Evolutionary conservation across 2,113 vertebrate genomes (phyloP), one percentile per base, ranked within the genome.

Genomic region (Natator depressus): DNA sequence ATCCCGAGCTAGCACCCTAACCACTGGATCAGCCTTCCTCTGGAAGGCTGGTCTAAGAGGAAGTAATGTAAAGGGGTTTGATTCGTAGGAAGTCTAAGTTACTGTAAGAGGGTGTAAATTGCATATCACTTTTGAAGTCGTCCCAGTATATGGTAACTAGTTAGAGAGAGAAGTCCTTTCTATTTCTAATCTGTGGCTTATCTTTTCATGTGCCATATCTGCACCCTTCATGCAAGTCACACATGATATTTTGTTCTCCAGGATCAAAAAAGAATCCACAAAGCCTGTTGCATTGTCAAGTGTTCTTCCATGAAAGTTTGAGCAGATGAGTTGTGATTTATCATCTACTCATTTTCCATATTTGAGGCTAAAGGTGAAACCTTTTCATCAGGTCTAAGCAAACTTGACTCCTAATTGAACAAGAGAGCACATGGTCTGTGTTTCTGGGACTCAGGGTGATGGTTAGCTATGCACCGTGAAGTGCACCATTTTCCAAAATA

Each of bases 401-500:
- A 95, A 87, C 53, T 82, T 57, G 49, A 11, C 65, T 80, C 27
- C 80, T 83, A 54, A 27, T 42, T 93, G 78, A 95, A 85, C 72
- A 94, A 51, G 62, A 8, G 3, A 89, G 57, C 53, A 24, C 10
- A 62, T 78, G 22, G 53, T 84, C 14, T 82, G 51, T 78, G 42
- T 59, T 72, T 82, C 93, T 81, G 22, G 72, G 62, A 53, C 82
- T 53, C 91, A 88, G 62, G 8, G 0, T 84, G 91, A 91, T 82
- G 65, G 35, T 94, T 89, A 95, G 85, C 50, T 87, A 50, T 93
- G 87, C 78, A 78, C 89, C 82, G 19, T 93, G 96, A 94, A 92
- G 31, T 69, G 79, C 75, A 93, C 84, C 57, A 79, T 95, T 93
- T 96, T 80, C 87, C 92, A 96, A 92, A 97, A 96, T 83, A 96